Evolutionary conservation across 2,113 vertebrate genomes (phyloP).

Genomic region (Psilopogon haemacephalus): DNA sequence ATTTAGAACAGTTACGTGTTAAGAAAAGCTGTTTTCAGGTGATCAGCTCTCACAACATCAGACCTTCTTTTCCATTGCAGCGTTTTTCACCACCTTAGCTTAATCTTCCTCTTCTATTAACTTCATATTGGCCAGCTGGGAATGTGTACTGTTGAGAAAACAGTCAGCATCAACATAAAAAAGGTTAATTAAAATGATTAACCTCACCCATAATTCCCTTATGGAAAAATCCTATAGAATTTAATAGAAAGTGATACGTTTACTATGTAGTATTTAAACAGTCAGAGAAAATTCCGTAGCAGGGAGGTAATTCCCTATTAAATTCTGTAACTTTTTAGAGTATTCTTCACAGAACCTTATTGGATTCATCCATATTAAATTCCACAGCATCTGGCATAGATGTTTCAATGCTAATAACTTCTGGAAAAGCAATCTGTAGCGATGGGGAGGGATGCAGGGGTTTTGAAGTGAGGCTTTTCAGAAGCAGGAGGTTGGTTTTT

Average conservation of each 20-base stretch:
- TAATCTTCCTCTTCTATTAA: slow-evolving; percentile 58
- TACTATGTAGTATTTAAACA: slow-evolving; percentile 65
- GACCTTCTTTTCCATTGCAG: slow-evolving; percentile 15
- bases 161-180: slow-evolving; percentile 64
- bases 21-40: slow-evolving; percentile 43
- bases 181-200: slow-evolving; percentile 72
- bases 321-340: slow-evolving; percentile 15
- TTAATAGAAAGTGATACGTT: slow-evolving; percentile 56
- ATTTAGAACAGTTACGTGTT: not conserved
- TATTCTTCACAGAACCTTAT: slow-evolving; percentile 22
- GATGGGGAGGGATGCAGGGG: not conserved
- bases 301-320: slow-evolving; percentile 52
- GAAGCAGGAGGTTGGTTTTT: not conserved
- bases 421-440: not conserved
- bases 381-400: slow-evolving; percentile 21
- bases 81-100: slow-evolving; percentile 5
- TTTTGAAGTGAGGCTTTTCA: not conserved
- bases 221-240: slow-evolving; percentile 56
- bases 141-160: slow-evolving; percentile 41
- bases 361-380: slow-evolving; percentile 45
- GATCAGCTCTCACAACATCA: not conserved
- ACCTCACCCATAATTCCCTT: slow-evolving; percentile 60
- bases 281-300: slow-evolving; percentile 49
- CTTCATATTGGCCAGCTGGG: slow-evolving; percentile 62
- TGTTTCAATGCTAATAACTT: not conserved